Evolutionary conservation across 2,888 invertebrate species (phyloP).

Genomic region (Chromoteleia sp.): DNA sequence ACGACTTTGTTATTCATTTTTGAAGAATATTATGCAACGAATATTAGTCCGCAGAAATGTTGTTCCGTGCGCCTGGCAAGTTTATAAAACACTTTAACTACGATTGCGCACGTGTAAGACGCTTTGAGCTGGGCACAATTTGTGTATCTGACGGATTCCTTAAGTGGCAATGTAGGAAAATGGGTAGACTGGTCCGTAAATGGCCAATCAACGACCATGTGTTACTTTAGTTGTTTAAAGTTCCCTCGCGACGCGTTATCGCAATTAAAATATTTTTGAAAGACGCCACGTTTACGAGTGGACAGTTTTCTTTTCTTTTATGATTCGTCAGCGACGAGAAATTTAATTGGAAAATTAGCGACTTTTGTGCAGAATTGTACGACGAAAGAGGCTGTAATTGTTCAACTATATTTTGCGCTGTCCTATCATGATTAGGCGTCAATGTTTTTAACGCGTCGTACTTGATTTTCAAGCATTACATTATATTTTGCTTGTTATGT

Average conservation of each 20-base stretch:
- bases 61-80: constrained; percentile 11
- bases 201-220: constrained; percentile 70
- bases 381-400: too few species aligned
- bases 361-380: neutral
- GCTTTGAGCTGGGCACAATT: constrained; percentile 28
- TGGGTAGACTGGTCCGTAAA: constrained; percentile 74
- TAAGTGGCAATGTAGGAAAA: constrained; percentile 74
- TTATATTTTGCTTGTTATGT: too few species aligned
- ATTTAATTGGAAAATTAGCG: neutral
- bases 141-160: constrained; percentile 50
- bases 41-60: constrained; percentile 35
- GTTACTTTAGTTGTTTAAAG: constrained; percentile 52
- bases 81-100: constrained; percentile 23
- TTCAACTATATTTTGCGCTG: too few species aligned
- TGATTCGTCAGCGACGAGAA: neutral
- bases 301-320: neutral
- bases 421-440: neutral
- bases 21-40: constrained; percentile 34
- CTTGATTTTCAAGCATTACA: too few species aligned
- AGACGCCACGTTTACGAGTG: neutral
- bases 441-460: too few species aligned
- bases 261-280: constrained; percentile 34
- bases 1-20: constrained; percentile 55
- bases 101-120: constrained; percentile 15
- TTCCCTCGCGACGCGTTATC: constrained; percentile 25